phyloP scores from a whole-genome alignment of 2,113 vertebrate genomes.

The Mormyrus lacerda region DNA sequence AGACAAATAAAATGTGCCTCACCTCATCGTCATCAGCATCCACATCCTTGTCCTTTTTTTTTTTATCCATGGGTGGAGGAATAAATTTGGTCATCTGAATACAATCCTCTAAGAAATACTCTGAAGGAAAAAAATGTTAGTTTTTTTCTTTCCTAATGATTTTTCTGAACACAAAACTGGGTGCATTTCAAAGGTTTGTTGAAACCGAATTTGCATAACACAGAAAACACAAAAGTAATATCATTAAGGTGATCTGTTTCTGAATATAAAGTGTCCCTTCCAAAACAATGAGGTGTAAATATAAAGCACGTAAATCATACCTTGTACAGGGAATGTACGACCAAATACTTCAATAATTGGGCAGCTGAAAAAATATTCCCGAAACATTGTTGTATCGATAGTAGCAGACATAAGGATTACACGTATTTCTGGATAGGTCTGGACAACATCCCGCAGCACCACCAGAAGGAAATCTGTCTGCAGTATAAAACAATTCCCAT shows the following conservation, averaged over 20 bases:
- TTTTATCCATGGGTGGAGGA: constrained; percentile 82
- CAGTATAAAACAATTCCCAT: neutral
- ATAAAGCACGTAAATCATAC: constrained; percentile 43
- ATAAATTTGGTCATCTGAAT: constrained; percentile 92
- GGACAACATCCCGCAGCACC: constrained; percentile 86
- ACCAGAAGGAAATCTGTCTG: constrained; percentile 96
- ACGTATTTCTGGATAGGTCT: constrained; percentile 80
- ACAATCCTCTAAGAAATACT: constrained; percentile 92
- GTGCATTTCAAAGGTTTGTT: neutral
- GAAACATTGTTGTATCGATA: constrained; percentile 94
- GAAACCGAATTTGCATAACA: neutral
- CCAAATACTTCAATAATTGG: constrained; percentile 88
- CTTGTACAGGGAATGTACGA: constrained; percentile 86
- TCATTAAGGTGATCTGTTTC: neutral
- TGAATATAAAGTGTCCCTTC: neutral
- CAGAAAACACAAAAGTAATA: neutral
- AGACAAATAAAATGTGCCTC: constrained; percentile 8
- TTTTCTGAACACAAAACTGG: neutral
- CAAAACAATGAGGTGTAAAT: neutral
- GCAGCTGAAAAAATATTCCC: constrained; percentile 87
- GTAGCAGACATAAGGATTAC: constrained; percentile 96
- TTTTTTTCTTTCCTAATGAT: neutral
- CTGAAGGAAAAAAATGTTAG: constrained; percentile 50
- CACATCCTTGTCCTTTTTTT: constrained; percentile 90
- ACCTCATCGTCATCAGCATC: constrained; percentile 86